phyloP scores from a whole-genome alignment of 2,797 vertebrate genomes.

The Heliangelus exortis region DNA sequence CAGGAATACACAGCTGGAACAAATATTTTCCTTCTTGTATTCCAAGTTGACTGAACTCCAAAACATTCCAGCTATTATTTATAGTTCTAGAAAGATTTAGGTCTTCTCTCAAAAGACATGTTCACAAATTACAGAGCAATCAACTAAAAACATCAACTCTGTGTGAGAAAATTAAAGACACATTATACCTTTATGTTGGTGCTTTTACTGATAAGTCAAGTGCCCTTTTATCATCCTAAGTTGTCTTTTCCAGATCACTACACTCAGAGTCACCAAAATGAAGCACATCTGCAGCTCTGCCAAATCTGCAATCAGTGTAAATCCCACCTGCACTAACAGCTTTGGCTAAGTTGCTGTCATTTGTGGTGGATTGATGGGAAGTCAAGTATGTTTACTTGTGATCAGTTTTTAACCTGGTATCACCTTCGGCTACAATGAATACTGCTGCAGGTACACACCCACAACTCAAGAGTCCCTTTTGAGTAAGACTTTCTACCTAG shows the following conservation, averaged over 20 bases:
- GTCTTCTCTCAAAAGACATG: background rate
- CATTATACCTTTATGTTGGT: background rate
- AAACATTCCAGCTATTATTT: slow-evolving; percentile 3
- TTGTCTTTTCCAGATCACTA: background rate
- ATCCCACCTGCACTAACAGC: background rate
- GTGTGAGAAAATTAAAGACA: background rate
- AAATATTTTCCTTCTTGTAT: background rate
- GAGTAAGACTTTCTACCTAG: background rate
- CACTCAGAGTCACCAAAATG: background rate
- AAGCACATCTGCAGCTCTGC: background rate
- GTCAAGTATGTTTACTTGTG: background rate
- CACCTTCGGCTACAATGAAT: background rate
- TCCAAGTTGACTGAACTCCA: background rate
- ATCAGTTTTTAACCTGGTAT: background rate
- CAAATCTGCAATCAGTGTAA: background rate
- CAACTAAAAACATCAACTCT: background rate
- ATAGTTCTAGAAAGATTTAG: slow-evolving; percentile 9
- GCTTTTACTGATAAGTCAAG: background rate
- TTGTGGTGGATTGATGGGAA: background rate
- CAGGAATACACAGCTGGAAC: slow-evolving; percentile 5
- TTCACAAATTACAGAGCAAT: background rate
- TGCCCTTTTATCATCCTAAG: background rate
- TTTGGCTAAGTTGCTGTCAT: background rate
- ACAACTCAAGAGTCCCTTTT: background rate
- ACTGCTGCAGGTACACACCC: background rate